These are phyloP conservation scores for Ploceus nigricollis DNA, from an alignment of 2,113 vertebrate genomes.

Conservation along the genomic window DNA sequence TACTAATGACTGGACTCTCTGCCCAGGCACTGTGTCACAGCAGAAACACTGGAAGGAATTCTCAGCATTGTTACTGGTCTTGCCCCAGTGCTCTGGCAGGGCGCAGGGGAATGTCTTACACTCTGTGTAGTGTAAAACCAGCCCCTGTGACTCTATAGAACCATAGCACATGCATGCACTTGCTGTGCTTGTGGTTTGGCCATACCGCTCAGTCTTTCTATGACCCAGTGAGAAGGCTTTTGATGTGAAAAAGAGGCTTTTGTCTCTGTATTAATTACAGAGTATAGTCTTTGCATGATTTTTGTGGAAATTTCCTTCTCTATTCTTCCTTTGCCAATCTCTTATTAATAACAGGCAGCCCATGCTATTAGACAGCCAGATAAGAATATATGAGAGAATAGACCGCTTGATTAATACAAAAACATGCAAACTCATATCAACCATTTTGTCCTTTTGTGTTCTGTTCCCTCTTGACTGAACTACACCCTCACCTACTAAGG, in stretches of 20 bases:
- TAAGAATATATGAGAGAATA: not conserved
- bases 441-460: not conserved
- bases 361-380: not conserved
- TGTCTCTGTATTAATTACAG: not conserved
- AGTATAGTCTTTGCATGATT: not conserved
- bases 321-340: not conserved
- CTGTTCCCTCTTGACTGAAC: not conserved
- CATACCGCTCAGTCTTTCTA: not conserved
- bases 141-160: not conserved
- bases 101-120: not conserved
- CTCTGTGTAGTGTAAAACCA: not conserved
- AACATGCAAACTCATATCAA: not conserved
- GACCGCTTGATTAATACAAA: not conserved
- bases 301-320: not conserved
- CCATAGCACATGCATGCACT: fast-evolving
- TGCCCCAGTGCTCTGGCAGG: not conserved
- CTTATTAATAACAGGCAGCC: not conserved
- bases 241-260: not conserved
- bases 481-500: not conserved
- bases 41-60: not conserved
- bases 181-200: not conserved
- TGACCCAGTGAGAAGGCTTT: not conserved
- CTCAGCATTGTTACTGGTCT: not conserved
- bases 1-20: not conserved
- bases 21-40: not conserved